phyloP scores from a whole-genome alignment of 2,113 vertebrate species.

The Pyrgilauda ruficollis region DNA sequence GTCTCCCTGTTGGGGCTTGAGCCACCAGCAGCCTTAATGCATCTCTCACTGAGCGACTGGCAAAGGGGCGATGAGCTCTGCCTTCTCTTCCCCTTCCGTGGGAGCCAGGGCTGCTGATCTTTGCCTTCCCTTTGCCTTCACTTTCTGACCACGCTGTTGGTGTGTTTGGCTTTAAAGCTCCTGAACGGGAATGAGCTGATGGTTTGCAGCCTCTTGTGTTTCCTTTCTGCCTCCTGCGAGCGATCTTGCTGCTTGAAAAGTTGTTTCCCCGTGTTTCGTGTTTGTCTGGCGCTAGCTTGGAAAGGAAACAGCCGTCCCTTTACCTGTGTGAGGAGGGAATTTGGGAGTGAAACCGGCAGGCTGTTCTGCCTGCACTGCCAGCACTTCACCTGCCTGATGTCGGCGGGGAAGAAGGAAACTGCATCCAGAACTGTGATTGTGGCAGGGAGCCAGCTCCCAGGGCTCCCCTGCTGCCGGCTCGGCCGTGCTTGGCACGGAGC shows the following conservation, averaged over 20 bases:
- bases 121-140: not conserved
- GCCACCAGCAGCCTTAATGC: not conserved
- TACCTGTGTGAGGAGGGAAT: fast-evolving
- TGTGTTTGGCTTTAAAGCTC: not conserved
- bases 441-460: not conserved
- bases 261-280: not conserved
- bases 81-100: not conserved
- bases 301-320: fast-evolving
- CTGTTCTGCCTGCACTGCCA: not conserved
- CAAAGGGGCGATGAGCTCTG: not conserved
- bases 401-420: not conserved
- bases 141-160: not conserved
- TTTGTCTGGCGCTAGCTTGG: not conserved
- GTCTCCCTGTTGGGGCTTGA: not conserved
- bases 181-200: fast-evolving
- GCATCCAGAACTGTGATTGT: not conserved
- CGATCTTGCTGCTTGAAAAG: not conserved
- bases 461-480: not conserved
- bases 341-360: fast-evolving
- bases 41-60: fast-evolving
- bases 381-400: not conserved
- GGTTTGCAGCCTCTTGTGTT: not conserved
- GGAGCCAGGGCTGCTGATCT: not conserved
- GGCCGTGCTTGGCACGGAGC: not conserved
- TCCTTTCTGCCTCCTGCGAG: not conserved